Percentiles rank a stretch among this genome's conserved stretches.
Evolutionary conservation across 2,888 invertebrate species (phyloP).

Genomic region (Pristionchus maxplancki): DNA sequence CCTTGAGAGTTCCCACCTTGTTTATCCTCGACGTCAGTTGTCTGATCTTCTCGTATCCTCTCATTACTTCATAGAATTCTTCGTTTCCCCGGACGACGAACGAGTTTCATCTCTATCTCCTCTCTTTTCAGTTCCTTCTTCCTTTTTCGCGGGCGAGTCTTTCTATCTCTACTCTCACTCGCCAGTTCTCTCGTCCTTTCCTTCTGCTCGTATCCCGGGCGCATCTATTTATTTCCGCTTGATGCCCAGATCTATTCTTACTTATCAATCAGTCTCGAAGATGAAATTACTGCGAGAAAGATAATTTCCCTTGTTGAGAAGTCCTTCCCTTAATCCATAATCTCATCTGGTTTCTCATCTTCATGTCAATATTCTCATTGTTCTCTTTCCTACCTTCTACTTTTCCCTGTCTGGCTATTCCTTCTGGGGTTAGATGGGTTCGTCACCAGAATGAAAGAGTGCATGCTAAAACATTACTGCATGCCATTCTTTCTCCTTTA

Average conservation of each 20-base stretch:
- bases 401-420: background rate
- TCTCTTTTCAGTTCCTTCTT: background rate
- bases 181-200: background rate
- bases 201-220: background rate
- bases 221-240: background rate
- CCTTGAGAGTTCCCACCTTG: background rate
- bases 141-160: background rate
- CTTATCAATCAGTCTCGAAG: background rate
- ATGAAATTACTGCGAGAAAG: background rate
- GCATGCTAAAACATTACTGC: background rate
- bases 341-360: background rate
- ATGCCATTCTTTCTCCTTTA: background rate
- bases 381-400: background rate
- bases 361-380: background rate
- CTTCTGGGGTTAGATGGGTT: background rate
- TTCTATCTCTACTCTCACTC: background rate
- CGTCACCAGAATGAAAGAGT: background rate
- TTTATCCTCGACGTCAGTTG: background rate
- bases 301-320: background rate
- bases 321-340: background rate
- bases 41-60: background rate
- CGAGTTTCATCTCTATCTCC: background rate
- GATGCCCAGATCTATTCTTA: background rate
- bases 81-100: background rate
- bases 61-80: background rate